Evolutionary conservation across 2,888 invertebrate species (phyloP).

Genomic region (Aleiodes leptofemur): DNA sequence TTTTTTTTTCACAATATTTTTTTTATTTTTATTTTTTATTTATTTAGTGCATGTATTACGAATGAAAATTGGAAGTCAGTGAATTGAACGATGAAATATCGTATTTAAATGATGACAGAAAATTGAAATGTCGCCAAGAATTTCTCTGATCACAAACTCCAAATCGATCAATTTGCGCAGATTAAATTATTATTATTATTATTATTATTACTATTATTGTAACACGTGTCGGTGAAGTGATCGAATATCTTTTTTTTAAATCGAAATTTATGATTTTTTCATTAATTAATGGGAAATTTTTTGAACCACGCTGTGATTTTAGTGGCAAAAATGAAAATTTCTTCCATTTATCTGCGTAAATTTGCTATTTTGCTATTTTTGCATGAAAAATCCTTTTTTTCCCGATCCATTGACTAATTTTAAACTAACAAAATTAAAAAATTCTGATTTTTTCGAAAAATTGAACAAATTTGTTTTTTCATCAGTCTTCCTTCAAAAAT

Average conservation of each 20-base stretch:
- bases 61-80: not conserved
- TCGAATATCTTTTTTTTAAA: not conserved
- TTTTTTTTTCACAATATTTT: too few relatives aligned
- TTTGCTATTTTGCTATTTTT: not conserved
- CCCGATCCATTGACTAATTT: not conserved
- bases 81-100: conserved; percentile 32
- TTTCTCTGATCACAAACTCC: conserved; percentile 38
- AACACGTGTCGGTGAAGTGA: not conserved
- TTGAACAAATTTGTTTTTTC: not conserved
- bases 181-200: conserved; percentile 19
- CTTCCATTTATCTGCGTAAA: not conserved
- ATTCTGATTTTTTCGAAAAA: too few relatives aligned
- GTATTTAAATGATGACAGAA: conserved; percentile 43
- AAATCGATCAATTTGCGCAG: conserved; percentile 35
- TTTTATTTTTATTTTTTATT: not conserved
- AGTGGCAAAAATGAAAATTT: not conserved
- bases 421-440: not conserved
- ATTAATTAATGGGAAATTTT: conserved; percentile 3
- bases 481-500: not conserved
- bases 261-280: too few relatives aligned
- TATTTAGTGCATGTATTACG: not conserved
- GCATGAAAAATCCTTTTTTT: not conserved
- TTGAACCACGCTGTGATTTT: not conserved
- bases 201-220: conserved; percentile 11
- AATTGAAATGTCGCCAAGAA: conserved; percentile 53